Conservation (phyloP, 1,140 invertebrate species). For the Camponotus pennsylvanicus region DNA sequence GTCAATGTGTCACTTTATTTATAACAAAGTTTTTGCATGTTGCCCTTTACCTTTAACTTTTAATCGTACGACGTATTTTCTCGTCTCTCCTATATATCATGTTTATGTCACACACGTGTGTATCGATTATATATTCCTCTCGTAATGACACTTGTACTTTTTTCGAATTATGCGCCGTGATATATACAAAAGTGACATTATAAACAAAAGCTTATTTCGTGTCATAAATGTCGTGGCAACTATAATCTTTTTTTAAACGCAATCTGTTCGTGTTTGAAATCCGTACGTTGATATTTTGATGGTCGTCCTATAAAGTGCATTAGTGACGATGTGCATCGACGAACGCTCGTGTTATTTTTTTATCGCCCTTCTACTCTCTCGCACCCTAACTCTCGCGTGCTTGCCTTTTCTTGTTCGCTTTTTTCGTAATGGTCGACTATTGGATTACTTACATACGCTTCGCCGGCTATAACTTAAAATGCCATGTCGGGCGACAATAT, state of each 20-base stretch:
- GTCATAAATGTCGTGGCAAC: constrained; percentile 27
- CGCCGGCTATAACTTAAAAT: constrained; percentile 48
- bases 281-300: constrained; percentile 60
- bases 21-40: not conserved
- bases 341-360: constrained; percentile 58
- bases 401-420: constrained; percentile 36
- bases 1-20: constrained; percentile 26
- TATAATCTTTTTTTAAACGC: constrained; percentile 50
- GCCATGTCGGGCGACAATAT: constrained; percentile 33
- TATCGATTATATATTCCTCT: not conserved
- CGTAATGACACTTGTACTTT: not conserved
- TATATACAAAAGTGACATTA: constrained; percentile 5
- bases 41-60: not conserved
- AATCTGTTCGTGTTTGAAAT: constrained; percentile 35
- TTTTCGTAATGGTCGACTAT: constrained; percentile 54
- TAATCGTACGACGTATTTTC: constrained; percentile 2
- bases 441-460: constrained; percentile 60
- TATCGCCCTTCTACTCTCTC: constrained; percentile 21
- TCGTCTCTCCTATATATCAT: not conserved
- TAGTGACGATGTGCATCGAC: constrained; percentile 48
- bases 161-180: constrained; percentile 13
- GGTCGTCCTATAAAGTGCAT: constrained; percentile 47
- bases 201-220: constrained; percentile 51
- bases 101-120: not conserved
- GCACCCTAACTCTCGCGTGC: constrained; percentile 42